phyloP scores from a whole-genome alignment of 23 tunicate genomes.

The Pegea sp. region DNA sequence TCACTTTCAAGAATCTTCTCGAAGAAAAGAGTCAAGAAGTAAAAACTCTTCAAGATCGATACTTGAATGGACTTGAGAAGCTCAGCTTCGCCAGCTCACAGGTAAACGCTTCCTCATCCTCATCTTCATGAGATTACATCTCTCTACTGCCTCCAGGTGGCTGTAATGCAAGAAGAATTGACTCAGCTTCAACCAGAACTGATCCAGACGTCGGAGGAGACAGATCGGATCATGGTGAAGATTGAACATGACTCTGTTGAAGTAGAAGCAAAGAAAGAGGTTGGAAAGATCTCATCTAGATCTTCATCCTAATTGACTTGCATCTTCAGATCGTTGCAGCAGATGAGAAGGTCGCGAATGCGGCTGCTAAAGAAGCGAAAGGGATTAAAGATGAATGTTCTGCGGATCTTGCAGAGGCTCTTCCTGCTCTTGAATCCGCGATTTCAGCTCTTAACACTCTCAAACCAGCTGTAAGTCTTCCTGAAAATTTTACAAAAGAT shows the following conservation, averaged over 20 bases:
- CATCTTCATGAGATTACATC: neutral
- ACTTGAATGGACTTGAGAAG: constrained; percentile 80
- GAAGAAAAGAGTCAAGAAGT: constrained; percentile 76
- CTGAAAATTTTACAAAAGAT: neutral
- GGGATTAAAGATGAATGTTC: constrained; percentile 90
- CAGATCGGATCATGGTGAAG: constrained; percentile 70
- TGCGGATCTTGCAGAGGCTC: constrained; percentile 93
- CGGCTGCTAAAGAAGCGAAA: constrained; percentile 78
- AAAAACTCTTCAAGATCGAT: constrained; percentile 61
- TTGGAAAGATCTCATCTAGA: neutral
- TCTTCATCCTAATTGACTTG: too few relatives aligned
- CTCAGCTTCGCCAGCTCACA: constrained; percentile 66
- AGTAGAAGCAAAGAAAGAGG: constrained; percentile 98
- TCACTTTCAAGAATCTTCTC: constrained; percentile 81
- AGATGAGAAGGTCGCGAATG: constrained; percentile 86
- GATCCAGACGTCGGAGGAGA: constrained; percentile 71
- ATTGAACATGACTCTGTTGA: constrained; percentile 92
- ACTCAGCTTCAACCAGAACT: constrained; percentile 73
- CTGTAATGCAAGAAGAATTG: constrained; percentile 79
- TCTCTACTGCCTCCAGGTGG: constrained; percentile 18
- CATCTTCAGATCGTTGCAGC: constrained; percentile 67
- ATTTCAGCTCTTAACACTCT: constrained; percentile 81
- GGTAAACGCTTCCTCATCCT: constrained; percentile 5
- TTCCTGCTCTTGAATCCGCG: constrained; percentile 94
- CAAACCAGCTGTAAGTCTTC: constrained; percentile 48